Percentiles rank a stretch among this genome's conserved stretches.
phyloP scores from a whole-genome alignment of 2,797 vertebrate species.

The Gadopsis bispinosus region DNA sequence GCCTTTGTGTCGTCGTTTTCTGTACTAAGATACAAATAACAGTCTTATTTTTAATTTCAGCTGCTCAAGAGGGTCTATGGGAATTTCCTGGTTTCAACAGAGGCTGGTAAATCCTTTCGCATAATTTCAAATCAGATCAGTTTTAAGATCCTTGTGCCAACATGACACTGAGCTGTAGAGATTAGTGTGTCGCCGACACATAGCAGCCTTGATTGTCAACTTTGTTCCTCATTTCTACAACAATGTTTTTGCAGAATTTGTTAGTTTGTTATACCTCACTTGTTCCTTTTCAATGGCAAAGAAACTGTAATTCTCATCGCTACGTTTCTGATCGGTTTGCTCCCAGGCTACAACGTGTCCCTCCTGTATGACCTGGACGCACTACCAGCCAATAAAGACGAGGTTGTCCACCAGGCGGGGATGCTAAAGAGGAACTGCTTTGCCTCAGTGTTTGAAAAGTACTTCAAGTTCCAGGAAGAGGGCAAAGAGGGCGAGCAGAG shows the following conservation, averaged over 20 bases:
- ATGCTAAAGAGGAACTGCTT: constrained; percentile 99
- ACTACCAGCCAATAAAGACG: constrained; percentile 91
- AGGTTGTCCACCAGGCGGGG: constrained; percentile 94
- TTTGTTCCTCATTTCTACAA: constrained; percentile 16
- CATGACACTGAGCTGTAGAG: background rate
- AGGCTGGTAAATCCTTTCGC: constrained; percentile 86
- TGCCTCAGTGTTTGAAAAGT: constrained; percentile 98
- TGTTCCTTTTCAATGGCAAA: background rate
- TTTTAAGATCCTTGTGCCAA: background rate
- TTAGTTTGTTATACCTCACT: background rate
- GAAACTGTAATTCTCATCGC: background rate
- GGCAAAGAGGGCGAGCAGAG: constrained; percentile 95
- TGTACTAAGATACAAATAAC: constrained; percentile 17
- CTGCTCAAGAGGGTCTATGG: constrained; percentile 96
- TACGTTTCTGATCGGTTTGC: background rate
- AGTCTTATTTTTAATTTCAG: constrained; percentile 79
- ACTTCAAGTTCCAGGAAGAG: constrained; percentile 98
- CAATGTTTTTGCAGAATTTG: background rate
- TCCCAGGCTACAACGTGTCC: constrained; percentile 96
- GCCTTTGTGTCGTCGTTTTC: background rate
- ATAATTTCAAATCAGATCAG: background rate
- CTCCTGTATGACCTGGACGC: constrained; percentile 95
- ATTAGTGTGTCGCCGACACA: background rate
- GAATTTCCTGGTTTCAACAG: constrained; percentile 90
- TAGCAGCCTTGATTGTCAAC: background rate